phyloP scores from a whole-genome alignment of 2,888 invertebrate species.

The Lycia hirtaria region DNA sequence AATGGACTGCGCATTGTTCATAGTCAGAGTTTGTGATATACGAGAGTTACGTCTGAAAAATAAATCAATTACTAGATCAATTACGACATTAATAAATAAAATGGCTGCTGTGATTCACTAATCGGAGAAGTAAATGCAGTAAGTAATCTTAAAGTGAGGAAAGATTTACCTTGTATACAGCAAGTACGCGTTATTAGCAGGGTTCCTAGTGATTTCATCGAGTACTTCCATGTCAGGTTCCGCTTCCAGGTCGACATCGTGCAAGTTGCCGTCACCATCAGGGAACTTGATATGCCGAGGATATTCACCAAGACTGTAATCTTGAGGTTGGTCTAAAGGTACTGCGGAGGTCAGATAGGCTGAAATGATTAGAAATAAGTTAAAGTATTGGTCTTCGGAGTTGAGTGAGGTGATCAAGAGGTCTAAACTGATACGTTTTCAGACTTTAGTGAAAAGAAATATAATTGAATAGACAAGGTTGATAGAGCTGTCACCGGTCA shows the following conservation, averaged over 20 bases:
- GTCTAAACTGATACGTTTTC: no score
- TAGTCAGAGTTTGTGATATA: slow-evolving; percentile 46
- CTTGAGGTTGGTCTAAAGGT: slow-evolving; percentile 36
- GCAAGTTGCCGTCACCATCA: slow-evolving; percentile 50
- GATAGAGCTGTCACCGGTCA: no score
- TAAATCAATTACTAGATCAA: background rate
- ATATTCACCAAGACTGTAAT: slow-evolving; percentile 34
- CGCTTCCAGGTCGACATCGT: slow-evolving; percentile 54
- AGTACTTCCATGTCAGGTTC: slow-evolving; percentile 48
- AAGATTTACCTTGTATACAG: slow-evolving; percentile 59
- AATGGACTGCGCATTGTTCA: slow-evolving; percentile 52
- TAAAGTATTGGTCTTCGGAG: no score
- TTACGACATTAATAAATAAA: background rate
- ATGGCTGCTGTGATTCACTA: no score
- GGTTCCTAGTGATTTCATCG: slow-evolving; percentile 48
- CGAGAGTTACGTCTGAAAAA: slow-evolving; percentile 51
- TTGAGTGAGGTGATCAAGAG: no score
- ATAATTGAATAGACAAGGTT: no score
- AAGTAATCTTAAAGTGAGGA: no score
- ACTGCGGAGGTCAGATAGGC: slow-evolving; percentile 45
- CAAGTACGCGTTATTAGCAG: slow-evolving; percentile 52
- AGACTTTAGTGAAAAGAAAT: no score
- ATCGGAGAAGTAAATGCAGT: no score
- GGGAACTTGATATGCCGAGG: slow-evolving; percentile 52
- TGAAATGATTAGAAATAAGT: slow-evolving; percentile 21